These are phyloP conservation scores for Apomyelois bistriatella DNA, from an alignment of 2,888 invertebrate genomes.

Conservation along the genomic window DNA sequence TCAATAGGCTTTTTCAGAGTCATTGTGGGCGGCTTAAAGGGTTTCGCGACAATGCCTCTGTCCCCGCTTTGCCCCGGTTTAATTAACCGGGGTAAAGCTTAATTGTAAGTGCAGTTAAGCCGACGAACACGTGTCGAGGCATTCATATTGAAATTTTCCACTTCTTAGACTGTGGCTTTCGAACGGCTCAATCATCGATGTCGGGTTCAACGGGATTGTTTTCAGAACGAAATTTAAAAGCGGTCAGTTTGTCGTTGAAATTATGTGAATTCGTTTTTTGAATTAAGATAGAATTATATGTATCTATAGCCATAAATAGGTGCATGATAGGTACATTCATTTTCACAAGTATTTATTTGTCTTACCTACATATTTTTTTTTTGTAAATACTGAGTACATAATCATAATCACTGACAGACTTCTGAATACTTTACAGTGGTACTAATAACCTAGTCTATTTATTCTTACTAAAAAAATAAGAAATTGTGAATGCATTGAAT, in stretches of 20 bases:
- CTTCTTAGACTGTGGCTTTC: conserved; percentile 14
- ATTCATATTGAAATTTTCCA: conserved; percentile 63
- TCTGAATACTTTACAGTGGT: no score
- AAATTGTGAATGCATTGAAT: no score
- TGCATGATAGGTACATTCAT: no score
- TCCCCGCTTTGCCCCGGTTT: conserved; percentile 46
- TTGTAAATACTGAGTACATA: no score
- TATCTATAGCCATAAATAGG: no score
- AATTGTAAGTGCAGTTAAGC: conserved; percentile 77
- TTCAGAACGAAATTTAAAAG: background rate
- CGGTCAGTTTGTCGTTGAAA: no score
- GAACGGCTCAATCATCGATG: conserved; percentile 2
- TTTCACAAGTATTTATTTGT: no score
- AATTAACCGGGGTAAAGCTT: conserved; percentile 77
- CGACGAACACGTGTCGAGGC: conserved; percentile 68
- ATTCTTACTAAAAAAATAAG: no score
- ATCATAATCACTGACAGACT: no score
- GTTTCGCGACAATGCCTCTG: conserved; percentile 58
- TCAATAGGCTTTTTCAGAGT: conserved; percentile 65
- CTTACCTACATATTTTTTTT: no score
- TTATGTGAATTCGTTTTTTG: background rate
- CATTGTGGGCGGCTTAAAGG: conserved; percentile 69
- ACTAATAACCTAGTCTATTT: no score
- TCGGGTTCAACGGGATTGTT: background rate
- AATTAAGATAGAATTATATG: background rate